These are phyloP conservation scores for Panthera tigris DNA, from an alignment of 2,113 vertebrate genomes.

Conservation along the genomic window DNA sequence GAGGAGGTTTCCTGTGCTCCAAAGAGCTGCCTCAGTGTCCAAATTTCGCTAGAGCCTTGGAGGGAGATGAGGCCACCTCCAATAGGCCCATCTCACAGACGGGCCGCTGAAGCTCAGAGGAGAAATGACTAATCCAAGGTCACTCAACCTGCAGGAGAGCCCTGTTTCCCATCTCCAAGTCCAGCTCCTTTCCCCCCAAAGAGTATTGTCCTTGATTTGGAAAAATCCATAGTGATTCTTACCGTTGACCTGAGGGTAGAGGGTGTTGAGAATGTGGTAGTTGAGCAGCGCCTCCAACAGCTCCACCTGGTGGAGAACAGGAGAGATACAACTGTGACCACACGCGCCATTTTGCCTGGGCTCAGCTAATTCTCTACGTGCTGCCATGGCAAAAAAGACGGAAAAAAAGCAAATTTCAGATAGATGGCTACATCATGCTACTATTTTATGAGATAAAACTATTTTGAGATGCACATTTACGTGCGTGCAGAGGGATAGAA, in stretches of 20 bases:
- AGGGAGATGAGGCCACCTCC: neutral
- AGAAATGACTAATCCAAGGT: neutral
- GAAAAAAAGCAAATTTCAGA: neutral
- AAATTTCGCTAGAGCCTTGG: neutral
- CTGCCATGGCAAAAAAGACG: neutral
- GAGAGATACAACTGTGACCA: neutral
- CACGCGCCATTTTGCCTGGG: fast-evolving
- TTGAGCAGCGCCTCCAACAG: constrained; percentile 80
- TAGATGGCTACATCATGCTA: neutral
- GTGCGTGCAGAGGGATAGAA: neutral
- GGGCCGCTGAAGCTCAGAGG: neutral
- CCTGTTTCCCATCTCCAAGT: neutral
- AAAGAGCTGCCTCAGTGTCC: neutral
- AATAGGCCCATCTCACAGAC: neutral
- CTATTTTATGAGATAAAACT: neutral
- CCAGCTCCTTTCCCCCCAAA: neutral
- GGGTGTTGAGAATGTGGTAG: neutral
- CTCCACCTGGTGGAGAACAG: constrained; percentile 70
- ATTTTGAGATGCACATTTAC: neutral
- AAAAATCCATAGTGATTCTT: constrained; percentile 46
- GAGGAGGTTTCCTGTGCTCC: neutral
- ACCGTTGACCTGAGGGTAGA: constrained; percentile 81
- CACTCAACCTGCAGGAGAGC: neutral
- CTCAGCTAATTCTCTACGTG: neutral
- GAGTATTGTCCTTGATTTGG: neutral